A percentile compares a stretch with the other conserved stretches of the same genome.
phyloP scores from a whole-genome alignment of 2,113 vertebrate species.

The Labeo catla region DNA sequence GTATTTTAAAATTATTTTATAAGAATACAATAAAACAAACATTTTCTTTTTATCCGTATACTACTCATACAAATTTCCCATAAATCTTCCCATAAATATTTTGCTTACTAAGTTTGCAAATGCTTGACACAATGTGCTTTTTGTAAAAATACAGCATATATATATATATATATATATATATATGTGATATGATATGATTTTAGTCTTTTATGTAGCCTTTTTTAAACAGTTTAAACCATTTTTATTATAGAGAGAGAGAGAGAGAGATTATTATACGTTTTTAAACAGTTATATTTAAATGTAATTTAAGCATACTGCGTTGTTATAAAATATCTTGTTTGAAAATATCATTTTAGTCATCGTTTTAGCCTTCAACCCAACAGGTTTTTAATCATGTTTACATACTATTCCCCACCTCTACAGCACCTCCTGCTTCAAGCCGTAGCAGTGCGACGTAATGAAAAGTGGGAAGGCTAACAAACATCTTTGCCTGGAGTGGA shows the following conservation, averaged over 20 bases:
- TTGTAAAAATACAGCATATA: not conserved
- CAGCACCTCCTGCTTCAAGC: not conserved
- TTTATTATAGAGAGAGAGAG: too few relatives aligned
- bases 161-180: too few relatives aligned
- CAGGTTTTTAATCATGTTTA: not conserved
- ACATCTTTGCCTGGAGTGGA: constrained; percentile 50
- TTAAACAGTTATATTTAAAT: not conserved
- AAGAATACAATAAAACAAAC: too few relatives aligned
- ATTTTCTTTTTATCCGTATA: not conserved
- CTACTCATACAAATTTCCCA: not conserved
- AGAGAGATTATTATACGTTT: not conserved
- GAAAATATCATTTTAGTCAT: not conserved
- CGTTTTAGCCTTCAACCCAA: not conserved
- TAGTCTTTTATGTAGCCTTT: too few relatives aligned
- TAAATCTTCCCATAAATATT: not conserved
- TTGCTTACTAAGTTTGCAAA: not conserved
- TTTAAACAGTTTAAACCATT: too few relatives aligned
- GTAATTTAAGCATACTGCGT: not conserved
- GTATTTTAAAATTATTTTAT: too few relatives aligned
- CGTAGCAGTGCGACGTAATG: not conserved
- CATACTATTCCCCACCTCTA: not conserved
- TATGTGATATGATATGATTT: too few relatives aligned
- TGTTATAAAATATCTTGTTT: not conserved
- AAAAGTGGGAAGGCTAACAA: constrained; percentile 25
- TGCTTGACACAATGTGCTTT: not conserved